phyloP scores from a whole-genome alignment of 2,888 invertebrate genomes.

The Leistus spinibarbis region DNA sequence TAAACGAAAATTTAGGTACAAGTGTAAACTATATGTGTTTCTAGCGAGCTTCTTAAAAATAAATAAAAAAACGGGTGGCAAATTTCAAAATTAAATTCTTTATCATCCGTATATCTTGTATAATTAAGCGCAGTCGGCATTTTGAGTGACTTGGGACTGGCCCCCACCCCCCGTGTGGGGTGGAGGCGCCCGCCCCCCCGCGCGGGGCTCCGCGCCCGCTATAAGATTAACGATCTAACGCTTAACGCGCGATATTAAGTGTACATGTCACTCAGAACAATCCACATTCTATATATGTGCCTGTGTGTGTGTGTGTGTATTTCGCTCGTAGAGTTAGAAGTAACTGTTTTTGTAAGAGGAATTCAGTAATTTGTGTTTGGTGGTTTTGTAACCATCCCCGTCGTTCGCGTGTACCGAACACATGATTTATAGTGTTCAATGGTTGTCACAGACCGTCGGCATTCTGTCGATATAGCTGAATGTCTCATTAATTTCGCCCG shows the following conservation, averaged over 20 bases:
- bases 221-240: constrained; percentile 58
- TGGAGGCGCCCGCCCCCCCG: neutral
- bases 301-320: neutral
- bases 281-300: neutral
- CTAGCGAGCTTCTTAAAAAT: too few species aligned
- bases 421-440: constrained; percentile 55
- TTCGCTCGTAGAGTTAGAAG: neutral
- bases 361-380: constrained; percentile 54
- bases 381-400: constrained; percentile 47
- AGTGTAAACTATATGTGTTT: too few species aligned
- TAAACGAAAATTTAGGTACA: too few species aligned
- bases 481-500: constrained; percentile 54
- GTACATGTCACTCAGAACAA: constrained; percentile 25
- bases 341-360: constrained; percentile 50
- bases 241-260: constrained; percentile 57
- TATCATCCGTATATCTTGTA: neutral
- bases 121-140: neutral
- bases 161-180: neutral
- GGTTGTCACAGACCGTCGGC: constrained; percentile 54
- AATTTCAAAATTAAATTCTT: neutral
- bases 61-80: neutral
- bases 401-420: neutral
- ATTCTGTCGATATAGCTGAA: constrained; percentile 55
- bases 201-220: constrained; percentile 50
- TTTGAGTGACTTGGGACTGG: neutral